Evolutionary conservation across 2,888 invertebrate species (phyloP).

Genomic region (Adineta ricciae): DNA sequence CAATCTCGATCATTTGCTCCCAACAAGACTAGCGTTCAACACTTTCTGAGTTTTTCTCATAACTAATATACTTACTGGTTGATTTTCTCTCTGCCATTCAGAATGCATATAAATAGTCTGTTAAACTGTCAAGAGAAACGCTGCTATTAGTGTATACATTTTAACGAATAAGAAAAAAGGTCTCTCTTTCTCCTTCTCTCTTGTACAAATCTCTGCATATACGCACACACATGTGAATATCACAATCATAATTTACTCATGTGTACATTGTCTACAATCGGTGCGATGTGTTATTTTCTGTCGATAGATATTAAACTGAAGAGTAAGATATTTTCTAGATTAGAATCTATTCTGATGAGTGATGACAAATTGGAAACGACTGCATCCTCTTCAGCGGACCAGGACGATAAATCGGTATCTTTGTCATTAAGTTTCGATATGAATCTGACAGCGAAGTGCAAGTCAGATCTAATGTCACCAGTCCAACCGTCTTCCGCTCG

Average conservation of each 20-base stretch:
- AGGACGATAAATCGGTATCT: neutral
- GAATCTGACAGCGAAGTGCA: neutral
- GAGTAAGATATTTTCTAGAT: neutral
- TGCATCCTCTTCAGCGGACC: neutral
- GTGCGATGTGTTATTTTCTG: neutral
- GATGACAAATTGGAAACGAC: neutral
- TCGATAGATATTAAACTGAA: neutral
- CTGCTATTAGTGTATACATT: neutral
- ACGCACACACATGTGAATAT: neutral
- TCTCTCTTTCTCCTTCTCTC: neutral
- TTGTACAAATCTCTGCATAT: no score
- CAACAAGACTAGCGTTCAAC: no score
- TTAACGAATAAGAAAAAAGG: neutral
- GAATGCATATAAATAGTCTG: neutral
- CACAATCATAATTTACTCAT: neutral
- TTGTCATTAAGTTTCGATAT: neutral
- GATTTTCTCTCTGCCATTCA: neutral
- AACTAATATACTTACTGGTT: no score
- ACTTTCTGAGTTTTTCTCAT: neutral
- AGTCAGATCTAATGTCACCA: neutral
- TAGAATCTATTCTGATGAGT: neutral
- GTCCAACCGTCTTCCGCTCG: neutral
- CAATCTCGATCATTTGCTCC: no score
- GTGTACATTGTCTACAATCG: neutral
- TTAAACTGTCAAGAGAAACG: neutral